These are phyloP conservation scores for Eptesicus fuscus DNA, from an alignment of 2,113 vertebrate species.

Conservation along the genomic window DNA sequence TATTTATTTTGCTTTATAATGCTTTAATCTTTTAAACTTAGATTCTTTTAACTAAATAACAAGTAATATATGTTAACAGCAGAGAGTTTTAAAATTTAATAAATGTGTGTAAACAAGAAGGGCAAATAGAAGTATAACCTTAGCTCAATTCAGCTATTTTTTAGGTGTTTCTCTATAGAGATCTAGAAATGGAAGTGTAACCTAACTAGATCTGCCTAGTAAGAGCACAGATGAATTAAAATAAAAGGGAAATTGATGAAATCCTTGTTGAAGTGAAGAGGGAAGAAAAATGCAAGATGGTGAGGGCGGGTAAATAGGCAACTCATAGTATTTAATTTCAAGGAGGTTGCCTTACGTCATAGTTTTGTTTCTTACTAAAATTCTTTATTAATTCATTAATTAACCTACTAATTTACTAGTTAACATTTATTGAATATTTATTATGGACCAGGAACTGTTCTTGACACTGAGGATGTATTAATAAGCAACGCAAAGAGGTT, in stretches of 20 bases:
- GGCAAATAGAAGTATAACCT: background rate
- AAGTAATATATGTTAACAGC: background rate
- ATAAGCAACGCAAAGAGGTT: background rate
- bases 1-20: background rate
- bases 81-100: background rate
- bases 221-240: background rate
- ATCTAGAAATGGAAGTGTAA: background rate
- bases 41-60: background rate
- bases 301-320: background rate
- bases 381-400: conserved; percentile 36
- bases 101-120: background rate
- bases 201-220: background rate
- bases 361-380: background rate
- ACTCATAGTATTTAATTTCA: background rate
- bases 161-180: background rate
- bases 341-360: background rate
- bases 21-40: background rate
- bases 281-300: background rate
- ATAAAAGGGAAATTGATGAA: background rate
- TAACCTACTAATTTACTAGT: background rate
- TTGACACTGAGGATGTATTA: background rate
- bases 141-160: background rate
- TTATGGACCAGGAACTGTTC: background rate
- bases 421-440: conserved; percentile 25
- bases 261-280: background rate